These are phyloP conservation scores for Orchesella cincta DNA, from an alignment of 1,140 invertebrate species.

Conservation along the genomic window DNA sequence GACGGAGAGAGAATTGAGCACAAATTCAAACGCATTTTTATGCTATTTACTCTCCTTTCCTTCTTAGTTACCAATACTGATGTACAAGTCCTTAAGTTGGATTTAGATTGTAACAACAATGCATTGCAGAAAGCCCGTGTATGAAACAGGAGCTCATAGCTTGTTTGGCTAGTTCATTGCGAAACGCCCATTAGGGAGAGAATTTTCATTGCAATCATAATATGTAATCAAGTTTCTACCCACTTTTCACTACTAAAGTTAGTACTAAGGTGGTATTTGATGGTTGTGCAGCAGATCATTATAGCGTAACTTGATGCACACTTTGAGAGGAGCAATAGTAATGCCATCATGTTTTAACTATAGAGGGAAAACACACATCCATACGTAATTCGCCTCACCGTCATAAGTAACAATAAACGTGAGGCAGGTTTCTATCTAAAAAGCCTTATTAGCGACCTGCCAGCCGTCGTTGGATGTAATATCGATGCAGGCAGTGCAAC, in stretches of 20 bases:
- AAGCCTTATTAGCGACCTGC: too few species aligned
- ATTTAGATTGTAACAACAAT: neutral
- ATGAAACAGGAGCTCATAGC: neutral
- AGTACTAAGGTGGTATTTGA: neutral
- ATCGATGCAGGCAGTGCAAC: too few species aligned
- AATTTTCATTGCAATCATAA: neutral
- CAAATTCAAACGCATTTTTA: constrained; percentile 1
- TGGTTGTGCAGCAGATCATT: neutral
- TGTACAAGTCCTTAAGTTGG: neutral
- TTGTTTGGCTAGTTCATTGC: constrained; percentile 2
- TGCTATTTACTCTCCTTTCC: too few species aligned
- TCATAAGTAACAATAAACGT: too few species aligned
- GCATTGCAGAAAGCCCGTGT: neutral
- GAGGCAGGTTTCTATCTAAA: too few species aligned
- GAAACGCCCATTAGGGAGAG: constrained; percentile 13
- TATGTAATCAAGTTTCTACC: constrained; percentile 2
- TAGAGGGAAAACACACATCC: too few species aligned
- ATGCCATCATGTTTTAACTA: too few species aligned
- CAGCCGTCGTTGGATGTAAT: too few species aligned
- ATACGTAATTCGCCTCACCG: too few species aligned
- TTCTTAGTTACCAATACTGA: neutral
- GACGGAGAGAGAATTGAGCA: neutral
- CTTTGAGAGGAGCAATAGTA: too few species aligned
- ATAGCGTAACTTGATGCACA: too few species aligned
- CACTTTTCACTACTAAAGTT: neutral